These are phyloP conservation scores for Leptosomus discolor DNA, from an alignment of 2,113 vertebrate species.

Conservation along the genomic window DNA sequence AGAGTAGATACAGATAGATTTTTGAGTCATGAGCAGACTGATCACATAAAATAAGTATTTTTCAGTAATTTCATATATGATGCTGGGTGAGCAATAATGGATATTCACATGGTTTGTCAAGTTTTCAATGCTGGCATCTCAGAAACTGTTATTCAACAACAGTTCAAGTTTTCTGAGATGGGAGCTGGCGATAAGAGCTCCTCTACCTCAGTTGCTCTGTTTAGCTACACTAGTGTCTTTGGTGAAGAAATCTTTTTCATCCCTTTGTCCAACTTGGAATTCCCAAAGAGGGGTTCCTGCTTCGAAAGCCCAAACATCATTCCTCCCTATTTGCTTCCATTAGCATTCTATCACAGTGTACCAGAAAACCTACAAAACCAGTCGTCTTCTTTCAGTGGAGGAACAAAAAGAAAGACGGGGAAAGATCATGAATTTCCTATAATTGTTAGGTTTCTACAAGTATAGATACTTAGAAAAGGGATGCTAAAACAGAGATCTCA, in stretches of 20 bases:
- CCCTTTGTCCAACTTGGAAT: not conserved
- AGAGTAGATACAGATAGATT: not conserved
- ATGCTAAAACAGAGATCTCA: not conserved
- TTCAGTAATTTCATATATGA: not conserved
- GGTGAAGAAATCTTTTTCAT: not conserved
- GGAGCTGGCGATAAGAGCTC: not conserved
- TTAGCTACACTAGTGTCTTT: not conserved
- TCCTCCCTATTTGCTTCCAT: not conserved
- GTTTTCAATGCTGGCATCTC: not conserved
- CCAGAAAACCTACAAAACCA: not conserved
- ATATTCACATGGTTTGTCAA: not conserved
- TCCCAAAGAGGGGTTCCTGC: not conserved
- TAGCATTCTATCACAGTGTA: not conserved
- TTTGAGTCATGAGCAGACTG: not conserved
- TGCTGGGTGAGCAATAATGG: not conserved
- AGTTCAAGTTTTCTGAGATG: not conserved
- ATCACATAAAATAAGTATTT: not conserved
- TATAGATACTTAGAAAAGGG: not conserved
- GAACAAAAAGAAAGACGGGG: fast-evolving
- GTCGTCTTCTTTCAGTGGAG: not conserved
- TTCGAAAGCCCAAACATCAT: not conserved
- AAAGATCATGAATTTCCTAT: not conserved
- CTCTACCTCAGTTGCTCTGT: not conserved
- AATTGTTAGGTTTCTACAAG: not conserved
- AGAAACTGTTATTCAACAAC: not conserved